Evolutionary conservation across 2,113 vertebrate genomes (phyloP).

Genomic region (Sceloporus undulatus): DNA sequence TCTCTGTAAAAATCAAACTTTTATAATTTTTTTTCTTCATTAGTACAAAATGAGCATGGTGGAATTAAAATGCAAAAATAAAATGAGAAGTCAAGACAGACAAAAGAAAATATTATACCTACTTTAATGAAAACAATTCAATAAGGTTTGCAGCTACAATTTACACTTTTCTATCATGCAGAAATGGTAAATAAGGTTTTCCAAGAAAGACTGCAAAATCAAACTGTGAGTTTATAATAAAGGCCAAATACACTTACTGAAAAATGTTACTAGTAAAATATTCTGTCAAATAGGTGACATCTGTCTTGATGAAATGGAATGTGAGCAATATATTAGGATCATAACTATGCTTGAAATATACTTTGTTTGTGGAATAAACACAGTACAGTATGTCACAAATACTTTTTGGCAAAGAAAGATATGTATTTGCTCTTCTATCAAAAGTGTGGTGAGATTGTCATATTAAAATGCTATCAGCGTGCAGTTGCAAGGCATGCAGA

Average conservation of each 20-base stretch:
- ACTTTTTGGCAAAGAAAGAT: conserved; percentile 21
- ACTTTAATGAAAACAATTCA: conserved; percentile 45
- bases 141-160: conserved; percentile 20
- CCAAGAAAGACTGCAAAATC: conserved; percentile 2
- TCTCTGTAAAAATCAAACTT: conserved; percentile 33
- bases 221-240: conserved; percentile 23
- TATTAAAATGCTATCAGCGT: not conserved
- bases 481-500: not conserved
- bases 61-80: conserved; percentile 35
- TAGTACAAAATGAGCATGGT: conserved; percentile 16
- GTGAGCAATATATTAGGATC: conserved; percentile 34
- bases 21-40: conserved; percentile 21
- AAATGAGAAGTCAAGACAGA: conserved; percentile 15
- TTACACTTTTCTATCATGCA: not conserved
- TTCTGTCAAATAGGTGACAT: conserved; percentile 32
- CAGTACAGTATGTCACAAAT: not conserved
- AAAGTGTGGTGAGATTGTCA: not conserved
- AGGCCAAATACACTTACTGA: conserved; percentile 40
- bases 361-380: conserved; percentile 12
- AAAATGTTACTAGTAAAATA: not conserved
- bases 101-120: conserved; percentile 24
- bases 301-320: conserved; percentile 34
- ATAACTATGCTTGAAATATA: conserved; percentile 20
- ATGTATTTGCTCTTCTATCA: conserved; percentile 6
- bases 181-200: conserved; percentile 31